phyloP scores from a whole-genome alignment of 2,113 vertebrate species.

The Odobenus rosmarus region DNA sequence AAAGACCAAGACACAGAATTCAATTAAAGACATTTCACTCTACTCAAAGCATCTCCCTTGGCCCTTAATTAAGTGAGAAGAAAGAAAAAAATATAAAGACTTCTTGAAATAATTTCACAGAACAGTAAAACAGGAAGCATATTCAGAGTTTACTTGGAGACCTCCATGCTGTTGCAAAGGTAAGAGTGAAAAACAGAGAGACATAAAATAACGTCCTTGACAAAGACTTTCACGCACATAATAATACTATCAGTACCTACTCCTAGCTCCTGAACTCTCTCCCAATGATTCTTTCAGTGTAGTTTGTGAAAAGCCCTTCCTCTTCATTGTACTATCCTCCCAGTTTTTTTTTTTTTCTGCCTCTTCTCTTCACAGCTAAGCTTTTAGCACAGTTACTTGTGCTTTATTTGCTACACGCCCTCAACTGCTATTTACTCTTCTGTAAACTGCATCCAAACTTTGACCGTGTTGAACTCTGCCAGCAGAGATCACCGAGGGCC shows the following conservation, averaged over 20 bases:
- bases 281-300: not conserved
- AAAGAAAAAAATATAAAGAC: not conserved
- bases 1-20: constrained; percentile 68
- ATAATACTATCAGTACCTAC: not conserved
- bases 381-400: not conserved
- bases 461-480: not conserved
- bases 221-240: not conserved
- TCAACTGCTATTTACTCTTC: not conserved
- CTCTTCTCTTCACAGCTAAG: not conserved
- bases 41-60: constrained; percentile 15
- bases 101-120: constrained; percentile 47
- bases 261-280: not conserved
- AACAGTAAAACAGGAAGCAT: not conserved
- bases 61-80: constrained; percentile 61
- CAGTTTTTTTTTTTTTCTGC: not conserved
- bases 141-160: not conserved
- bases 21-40: constrained; percentile 66
- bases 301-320: not conserved
- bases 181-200: not conserved
- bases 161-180: not conserved
- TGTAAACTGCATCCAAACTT: not conserved
- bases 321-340: not conserved
- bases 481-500: not conserved
- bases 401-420: not conserved
- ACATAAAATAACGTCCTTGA: not conserved